Evolutionary conservation across 2,113 vertebrate species (phyloP).

Genomic region (Hippocampus mohnikei): DNA sequence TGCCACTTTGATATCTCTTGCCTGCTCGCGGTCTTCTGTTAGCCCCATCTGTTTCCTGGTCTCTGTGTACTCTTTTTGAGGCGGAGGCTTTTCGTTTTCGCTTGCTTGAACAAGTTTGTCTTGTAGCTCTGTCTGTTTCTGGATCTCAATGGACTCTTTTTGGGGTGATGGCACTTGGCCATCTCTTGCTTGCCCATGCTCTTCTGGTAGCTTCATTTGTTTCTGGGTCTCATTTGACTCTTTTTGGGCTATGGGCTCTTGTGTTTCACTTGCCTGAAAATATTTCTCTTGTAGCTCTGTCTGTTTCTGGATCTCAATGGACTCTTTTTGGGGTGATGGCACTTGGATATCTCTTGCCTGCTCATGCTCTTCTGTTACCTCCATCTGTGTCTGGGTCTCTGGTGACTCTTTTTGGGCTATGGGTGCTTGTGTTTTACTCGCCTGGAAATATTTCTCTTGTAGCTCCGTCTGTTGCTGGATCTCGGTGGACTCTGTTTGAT

Average conservation of each 20-base stretch:
- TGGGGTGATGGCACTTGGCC: not conserved
- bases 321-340: not conserved
- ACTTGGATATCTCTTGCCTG: constrained; percentile 21
- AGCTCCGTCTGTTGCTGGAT: not conserved
- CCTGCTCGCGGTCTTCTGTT: not conserved
- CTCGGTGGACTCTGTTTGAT: not conserved
- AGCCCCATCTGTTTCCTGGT: not conserved
- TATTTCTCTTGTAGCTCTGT: not conserved
- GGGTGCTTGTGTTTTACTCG: not conserved
- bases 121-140: not conserved
- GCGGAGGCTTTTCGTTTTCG: too few species aligned
- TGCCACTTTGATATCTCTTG: not conserved
- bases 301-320: not conserved
- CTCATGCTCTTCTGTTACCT: not conserved
- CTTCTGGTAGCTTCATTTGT: not conserved
- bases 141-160: not conserved
- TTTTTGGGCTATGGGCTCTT: not conserved
- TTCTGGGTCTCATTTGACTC: not conserved
- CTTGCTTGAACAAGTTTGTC: not conserved
- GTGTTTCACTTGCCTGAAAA: too few species aligned
- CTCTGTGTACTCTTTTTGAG: not conserved
- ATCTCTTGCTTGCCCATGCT: not conserved
- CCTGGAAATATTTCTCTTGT: not conserved
- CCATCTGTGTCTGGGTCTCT: not conserved
- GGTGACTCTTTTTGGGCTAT: too few species aligned